Conservation (phyloP, 2,113 vertebrate species). For the Leuciscus idus region DNA sequence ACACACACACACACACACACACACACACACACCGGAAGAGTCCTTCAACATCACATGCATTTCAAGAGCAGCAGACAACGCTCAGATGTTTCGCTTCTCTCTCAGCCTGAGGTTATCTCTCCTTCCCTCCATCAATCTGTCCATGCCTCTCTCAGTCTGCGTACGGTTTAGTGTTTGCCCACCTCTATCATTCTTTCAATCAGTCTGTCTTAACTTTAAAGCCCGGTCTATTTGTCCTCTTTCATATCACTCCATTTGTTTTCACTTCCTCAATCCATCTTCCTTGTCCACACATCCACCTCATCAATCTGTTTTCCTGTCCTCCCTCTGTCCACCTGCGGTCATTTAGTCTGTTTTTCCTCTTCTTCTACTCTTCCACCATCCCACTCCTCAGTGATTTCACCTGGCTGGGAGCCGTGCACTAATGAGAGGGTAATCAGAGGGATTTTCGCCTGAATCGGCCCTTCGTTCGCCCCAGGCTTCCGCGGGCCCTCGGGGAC, state of each 20-base stretch:
- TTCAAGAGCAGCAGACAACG: background rate
- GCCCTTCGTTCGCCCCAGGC: slow-evolving; percentile 21
- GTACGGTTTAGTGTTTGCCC: slow-evolving; percentile 44
- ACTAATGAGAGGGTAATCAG: slow-evolving; percentile 54
- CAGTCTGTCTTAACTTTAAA: slow-evolving; percentile 54
- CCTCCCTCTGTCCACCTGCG: slow-evolving; percentile 47
- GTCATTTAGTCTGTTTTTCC: background rate
- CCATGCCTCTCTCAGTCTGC: slow-evolving; percentile 18
- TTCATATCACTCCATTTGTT: slow-evolving; percentile 47
- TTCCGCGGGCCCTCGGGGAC: slow-evolving; percentile 8
- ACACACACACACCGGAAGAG: background rate
- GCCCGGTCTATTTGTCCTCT: slow-evolving; percentile 49
- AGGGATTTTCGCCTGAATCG: slow-evolving; percentile 9
- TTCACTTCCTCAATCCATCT: slow-evolving; percentile 42
- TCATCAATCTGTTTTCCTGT: slow-evolving; percentile 60
- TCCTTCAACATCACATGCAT: background rate
- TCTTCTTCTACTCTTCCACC: background rate
- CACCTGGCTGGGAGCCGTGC: slow-evolving; percentile 29
- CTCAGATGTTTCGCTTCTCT: slow-evolving; percentile 33
- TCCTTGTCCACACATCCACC: slow-evolving; percentile 44
- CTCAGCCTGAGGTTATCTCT: slow-evolving; percentile 29
- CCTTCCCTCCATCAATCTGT: slow-evolving; percentile 42
- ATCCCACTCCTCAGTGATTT: slow-evolving; percentile 16
- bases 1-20: background rate
- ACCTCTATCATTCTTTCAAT: slow-evolving; percentile 55